Evolutionary conservation across 2,888 invertebrate genomes (phyloP).

Genomic region (Acleris emargana): DNA sequence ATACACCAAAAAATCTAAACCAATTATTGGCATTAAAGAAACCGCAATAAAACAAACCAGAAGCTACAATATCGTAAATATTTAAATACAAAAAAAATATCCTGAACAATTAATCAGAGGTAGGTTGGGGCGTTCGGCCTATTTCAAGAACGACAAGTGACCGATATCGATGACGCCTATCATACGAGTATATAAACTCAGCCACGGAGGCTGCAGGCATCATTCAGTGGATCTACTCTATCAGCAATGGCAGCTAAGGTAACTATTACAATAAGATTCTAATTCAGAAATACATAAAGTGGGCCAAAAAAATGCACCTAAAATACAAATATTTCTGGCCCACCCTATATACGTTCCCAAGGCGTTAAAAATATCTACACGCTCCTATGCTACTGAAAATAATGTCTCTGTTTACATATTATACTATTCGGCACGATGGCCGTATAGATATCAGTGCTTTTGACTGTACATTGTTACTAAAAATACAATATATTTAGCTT

Average conservation of each 20-base stretch:
- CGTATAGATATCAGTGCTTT: too few relatives aligned
- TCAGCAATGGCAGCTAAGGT: conserved; percentile 71
- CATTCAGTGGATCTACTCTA: conserved; percentile 60
- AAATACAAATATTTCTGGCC: too few relatives aligned
- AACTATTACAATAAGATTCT: conserved; percentile 20
- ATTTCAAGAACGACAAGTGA: conserved; percentile 56
- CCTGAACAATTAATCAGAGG: conserved; percentile 31
- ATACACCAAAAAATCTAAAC: background rate
- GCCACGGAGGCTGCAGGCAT: conserved; percentile 43
- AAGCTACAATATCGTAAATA: conserved; percentile 11
- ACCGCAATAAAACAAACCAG: conserved; percentile 28
- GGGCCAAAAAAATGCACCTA: too few relatives aligned
- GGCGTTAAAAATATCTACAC: too few relatives aligned
- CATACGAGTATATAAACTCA: conserved; percentile 55
- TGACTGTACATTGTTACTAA: too few relatives aligned
- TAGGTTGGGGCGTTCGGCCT: conserved; percentile 37
- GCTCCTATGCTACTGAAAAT: too few relatives aligned
- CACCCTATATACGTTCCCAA: too few relatives aligned
- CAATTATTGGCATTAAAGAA: conserved; percentile 15
- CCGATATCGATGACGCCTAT: conserved; percentile 34
- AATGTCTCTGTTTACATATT: too few relatives aligned
- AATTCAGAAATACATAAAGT: too few relatives aligned
- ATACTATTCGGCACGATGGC: too few relatives aligned
- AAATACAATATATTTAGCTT: too few relatives aligned
- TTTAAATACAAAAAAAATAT: conserved; percentile 28